Conservation (phyloP, 2,113 vertebrate genomes). For the Aspidoscelis tigris region DNA sequence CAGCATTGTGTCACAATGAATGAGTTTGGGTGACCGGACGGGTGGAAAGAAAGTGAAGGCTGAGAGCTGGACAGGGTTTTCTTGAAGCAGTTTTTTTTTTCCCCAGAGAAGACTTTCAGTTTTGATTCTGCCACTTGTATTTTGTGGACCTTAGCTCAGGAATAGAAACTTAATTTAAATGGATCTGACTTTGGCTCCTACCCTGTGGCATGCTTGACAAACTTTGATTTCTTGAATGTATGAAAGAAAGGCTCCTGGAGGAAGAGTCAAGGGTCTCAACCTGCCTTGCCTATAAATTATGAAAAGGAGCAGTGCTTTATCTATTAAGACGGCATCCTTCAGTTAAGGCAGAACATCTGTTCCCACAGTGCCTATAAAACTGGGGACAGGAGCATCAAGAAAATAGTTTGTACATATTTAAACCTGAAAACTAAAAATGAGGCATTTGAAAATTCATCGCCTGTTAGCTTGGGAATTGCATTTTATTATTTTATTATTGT, state of each 20-base stretch:
- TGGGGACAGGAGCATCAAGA: background rate
- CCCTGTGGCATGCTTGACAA: background rate
- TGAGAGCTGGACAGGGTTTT: background rate
- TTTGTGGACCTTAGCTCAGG: conserved; percentile 5
- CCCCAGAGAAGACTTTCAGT: background rate
- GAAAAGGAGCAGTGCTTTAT: background rate
- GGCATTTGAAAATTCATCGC: too few relatives aligned
- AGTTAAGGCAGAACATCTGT: background rate
- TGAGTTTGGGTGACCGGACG: conserved; percentile 2
- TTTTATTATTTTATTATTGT: too few relatives aligned
- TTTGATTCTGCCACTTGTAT: conserved; percentile 3
- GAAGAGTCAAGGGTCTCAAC: background rate
- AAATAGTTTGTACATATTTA: background rate
- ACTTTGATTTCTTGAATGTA: background rate
- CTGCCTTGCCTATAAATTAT: background rate
- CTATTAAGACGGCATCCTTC: background rate
- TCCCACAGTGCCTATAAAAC: background rate
- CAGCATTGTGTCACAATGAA: conserved; percentile 23
- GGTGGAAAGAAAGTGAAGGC: background rate
- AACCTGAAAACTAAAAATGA: background rate
- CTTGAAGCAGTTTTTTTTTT: background rate
- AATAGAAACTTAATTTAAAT: background rate
- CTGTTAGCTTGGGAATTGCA: background rate
- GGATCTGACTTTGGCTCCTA: background rate
- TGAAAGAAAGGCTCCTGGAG: background rate